These are phyloP conservation scores for Spongilla lacustris DNA, from an alignment of 37 sponge, comb jelly and placozoan species.

Conservation along the genomic window DNA sequence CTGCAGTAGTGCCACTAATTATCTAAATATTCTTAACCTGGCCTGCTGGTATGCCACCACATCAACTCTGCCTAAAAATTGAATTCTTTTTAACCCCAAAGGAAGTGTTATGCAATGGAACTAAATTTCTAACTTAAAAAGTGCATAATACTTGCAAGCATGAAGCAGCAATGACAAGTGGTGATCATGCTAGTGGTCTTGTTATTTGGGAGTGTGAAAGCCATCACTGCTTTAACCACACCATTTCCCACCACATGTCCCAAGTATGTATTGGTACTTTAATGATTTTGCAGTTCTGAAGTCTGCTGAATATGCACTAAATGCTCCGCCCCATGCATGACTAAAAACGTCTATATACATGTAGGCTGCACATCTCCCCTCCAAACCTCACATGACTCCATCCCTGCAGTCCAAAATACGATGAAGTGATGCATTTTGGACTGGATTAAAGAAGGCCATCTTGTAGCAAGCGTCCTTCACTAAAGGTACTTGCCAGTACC, in stretches of 20 bases:
- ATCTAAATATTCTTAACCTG: no score
- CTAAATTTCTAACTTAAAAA: no score
- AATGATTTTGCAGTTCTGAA: constrained; percentile 37
- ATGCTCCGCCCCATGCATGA: constrained; percentile 53
- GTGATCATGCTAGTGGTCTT: constrained; percentile 65
- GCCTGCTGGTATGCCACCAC: no score
- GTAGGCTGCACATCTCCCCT: constrained; percentile 51
- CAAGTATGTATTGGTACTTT: constrained; percentile 61
- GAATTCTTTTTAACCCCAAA: no score
- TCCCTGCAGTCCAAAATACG: constrained; percentile 79
- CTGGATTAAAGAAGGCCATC: constrained; percentile 65
- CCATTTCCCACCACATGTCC: constrained; percentile 63
- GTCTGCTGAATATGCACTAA: constrained; percentile 33
- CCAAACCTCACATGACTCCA: constrained; percentile 11
- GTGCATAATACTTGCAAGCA: no score
- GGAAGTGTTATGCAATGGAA: no score
- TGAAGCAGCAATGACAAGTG: no score
- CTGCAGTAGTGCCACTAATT: no score
- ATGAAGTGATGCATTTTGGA: constrained; percentile 56
- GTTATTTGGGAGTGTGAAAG: constrained; percentile 23
- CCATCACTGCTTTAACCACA: constrained; percentile 34
- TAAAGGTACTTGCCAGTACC: constrained; percentile 82
- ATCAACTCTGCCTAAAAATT: no score
- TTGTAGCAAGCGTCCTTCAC: constrained; percentile 19
- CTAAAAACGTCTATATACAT: constrained; percentile 69